A percentile compares a stretch with the other conserved stretches of the same genome.
Conservation (phyloP, 2,888 invertebrate species). For the Nysson spinosus region DNA sequence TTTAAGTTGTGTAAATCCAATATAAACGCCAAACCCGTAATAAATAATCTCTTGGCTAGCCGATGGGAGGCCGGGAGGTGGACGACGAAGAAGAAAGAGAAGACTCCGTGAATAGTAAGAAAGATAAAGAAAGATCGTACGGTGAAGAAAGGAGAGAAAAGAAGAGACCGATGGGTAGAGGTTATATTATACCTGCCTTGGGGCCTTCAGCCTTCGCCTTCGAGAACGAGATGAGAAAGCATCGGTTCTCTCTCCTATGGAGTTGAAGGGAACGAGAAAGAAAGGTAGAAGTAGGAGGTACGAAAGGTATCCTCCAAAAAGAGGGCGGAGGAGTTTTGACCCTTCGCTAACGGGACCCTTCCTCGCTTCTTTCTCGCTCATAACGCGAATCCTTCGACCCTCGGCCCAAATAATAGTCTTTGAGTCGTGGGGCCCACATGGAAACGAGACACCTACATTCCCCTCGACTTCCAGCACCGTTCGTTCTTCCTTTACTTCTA, state of each 20-base stretch:
- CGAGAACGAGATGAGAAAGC: constrained; percentile 73
- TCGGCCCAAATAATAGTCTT: constrained; percentile 72
- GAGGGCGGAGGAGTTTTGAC: constrained; percentile 71
- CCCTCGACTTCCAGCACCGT: constrained; percentile 18
- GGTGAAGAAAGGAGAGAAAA: constrained; percentile 20
- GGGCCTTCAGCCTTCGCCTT: constrained; percentile 70
- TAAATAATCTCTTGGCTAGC: constrained; percentile 73
- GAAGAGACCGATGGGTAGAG: constrained; percentile 53
- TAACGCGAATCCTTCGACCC: constrained; percentile 71
- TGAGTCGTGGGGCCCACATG: constrained; percentile 56
- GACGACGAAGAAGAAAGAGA: constrained; percentile 26
- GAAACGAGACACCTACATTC: constrained; percentile 62
- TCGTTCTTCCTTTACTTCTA: constrained; percentile 13
- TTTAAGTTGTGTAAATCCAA: constrained; percentile 77
- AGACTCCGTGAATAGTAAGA: constrained; percentile 12
- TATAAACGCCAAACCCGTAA: constrained; percentile 75
- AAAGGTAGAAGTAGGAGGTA: constrained; percentile 46
- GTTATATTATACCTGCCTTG: constrained; percentile 73
- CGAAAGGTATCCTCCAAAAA: constrained; percentile 59
- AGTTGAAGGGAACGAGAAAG: constrained; percentile 43
- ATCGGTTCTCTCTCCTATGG: constrained; percentile 43
- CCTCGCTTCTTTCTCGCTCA: constrained; percentile 72
- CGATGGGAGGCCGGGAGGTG: constrained; percentile 37
- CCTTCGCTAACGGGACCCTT: constrained; percentile 76
- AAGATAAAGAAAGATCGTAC: constrained; percentile 26